Conservation (phyloP, 2,113 vertebrate species). For the Dromas ardeola region DNA sequence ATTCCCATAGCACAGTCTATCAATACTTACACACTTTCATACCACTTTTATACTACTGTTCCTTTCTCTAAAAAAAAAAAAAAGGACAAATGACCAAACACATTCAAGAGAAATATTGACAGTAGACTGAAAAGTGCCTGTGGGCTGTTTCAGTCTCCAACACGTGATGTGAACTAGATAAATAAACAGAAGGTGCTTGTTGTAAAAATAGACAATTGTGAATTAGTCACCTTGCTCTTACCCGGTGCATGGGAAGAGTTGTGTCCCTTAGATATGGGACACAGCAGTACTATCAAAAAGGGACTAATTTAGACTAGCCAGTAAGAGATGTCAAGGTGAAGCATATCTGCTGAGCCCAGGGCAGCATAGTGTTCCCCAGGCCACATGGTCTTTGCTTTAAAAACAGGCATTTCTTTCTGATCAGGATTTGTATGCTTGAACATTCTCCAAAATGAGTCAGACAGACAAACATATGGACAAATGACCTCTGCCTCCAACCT, state of each 20-base stretch:
- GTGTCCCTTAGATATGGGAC: background rate
- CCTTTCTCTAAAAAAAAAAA: background rate
- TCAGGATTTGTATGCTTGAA: background rate
- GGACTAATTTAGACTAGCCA: background rate
- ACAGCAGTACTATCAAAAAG: fast-evolving
- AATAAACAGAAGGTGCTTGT: constrained; percentile 6
- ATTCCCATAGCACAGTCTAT: background rate
- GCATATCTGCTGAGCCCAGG: background rate
- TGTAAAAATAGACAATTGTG: background rate
- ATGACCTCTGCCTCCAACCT: background rate
- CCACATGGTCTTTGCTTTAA: background rate
- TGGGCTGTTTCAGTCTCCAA: background rate
- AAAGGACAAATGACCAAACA: background rate
- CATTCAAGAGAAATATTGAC: background rate
- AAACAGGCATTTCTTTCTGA: background rate
- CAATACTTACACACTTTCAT: background rate
- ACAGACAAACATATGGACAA: background rate
- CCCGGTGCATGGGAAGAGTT: background rate
- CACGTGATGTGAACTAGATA: background rate
- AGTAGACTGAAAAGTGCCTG: background rate
- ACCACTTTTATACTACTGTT: background rate
- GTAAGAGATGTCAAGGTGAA: background rate
- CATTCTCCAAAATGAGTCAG: background rate
- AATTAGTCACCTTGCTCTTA: background rate
- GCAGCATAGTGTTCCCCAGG: background rate